Conservation (phyloP, 2,888 invertebrate genomes). For the Camponotus fellah region DNA sequence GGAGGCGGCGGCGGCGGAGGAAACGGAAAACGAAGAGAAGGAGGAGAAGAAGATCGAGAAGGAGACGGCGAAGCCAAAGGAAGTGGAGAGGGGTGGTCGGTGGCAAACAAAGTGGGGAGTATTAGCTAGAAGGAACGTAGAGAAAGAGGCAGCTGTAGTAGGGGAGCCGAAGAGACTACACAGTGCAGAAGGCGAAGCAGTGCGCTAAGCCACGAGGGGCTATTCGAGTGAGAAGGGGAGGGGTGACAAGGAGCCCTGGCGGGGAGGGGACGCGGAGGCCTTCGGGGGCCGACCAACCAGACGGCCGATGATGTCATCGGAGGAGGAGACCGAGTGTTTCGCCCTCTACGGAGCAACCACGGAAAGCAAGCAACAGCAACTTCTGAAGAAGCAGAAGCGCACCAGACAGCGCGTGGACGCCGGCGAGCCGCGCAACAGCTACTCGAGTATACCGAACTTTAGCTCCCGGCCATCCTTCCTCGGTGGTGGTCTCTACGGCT, state of each 20-base stretch:
- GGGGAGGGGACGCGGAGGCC: constrained; percentile 91
- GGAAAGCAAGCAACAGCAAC: constrained; percentile 88
- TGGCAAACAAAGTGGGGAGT: constrained; percentile 87
- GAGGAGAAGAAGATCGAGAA: constrained; percentile 65
- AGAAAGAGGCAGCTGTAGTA: constrained; percentile 73
- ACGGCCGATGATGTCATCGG: constrained; percentile 98
- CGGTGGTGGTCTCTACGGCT: constrained; percentile 95
- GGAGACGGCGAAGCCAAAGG: constrained; percentile 67
- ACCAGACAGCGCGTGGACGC: constrained; percentile 98
- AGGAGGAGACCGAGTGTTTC: constrained; percentile 97
- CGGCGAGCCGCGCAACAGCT: constrained; percentile 97
- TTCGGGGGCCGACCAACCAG: constrained; percentile 90
- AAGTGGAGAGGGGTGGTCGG: constrained; percentile 79
- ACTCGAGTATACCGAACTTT: constrained; percentile 93
- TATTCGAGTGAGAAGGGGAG: constrained; percentile 89
- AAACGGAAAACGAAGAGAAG: constrained; percentile 60
- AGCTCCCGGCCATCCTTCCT: constrained; percentile 93
- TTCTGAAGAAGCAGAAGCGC: constrained; percentile 97
- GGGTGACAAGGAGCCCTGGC: constrained; percentile 88
- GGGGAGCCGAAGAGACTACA: constrained; percentile 76
- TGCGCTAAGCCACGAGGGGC: constrained; percentile 90
- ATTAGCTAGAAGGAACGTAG: constrained; percentile 82
- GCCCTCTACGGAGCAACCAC: constrained; percentile 94
- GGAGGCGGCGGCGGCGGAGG: constrained; percentile 65
- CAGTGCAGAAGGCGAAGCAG: constrained; percentile 84